Evolutionary conservation across 1,140 invertebrate species (phyloP).

Genomic region (Charaxes varanes): DNA sequence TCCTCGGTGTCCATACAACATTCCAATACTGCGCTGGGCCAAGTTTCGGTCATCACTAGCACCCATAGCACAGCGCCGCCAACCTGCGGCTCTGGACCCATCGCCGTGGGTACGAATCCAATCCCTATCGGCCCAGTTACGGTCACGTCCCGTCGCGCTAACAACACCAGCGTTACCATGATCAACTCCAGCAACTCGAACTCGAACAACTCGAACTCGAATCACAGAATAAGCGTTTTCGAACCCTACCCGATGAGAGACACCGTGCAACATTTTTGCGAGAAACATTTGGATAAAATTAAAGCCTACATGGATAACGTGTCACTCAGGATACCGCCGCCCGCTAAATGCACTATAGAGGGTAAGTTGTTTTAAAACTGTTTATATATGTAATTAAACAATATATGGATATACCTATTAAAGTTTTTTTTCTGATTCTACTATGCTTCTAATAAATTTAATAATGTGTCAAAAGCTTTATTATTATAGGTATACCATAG

Average conservation of each 20-base stretch:
- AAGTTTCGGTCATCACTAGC: slow-evolving; percentile 52
- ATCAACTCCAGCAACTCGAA: slow-evolving; percentile 76
- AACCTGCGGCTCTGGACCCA: slow-evolving; percentile 20
- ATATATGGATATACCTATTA: no score
- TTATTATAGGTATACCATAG: not conserved
- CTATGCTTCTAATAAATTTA: no score
- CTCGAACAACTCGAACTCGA: slow-evolving; percentile 54
- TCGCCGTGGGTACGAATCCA: slow-evolving; percentile 36
- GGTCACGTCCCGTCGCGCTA: slow-evolving; percentile 77
- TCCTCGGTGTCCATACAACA: slow-evolving; percentile 61
- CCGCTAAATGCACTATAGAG: slow-evolving; percentile 93
- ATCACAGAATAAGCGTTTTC: slow-evolving; percentile 87
- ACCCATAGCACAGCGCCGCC: slow-evolving; percentile 28
- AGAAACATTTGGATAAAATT: slow-evolving; percentile 94
- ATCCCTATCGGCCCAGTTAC: slow-evolving; percentile 76
- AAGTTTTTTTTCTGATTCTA: no score
- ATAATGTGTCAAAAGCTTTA: no score
- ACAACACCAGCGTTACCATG: slow-evolving; percentile 83
- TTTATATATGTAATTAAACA: not conserved
- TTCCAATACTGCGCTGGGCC: slow-evolving; percentile 54
- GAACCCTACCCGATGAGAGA: slow-evolving; percentile 91
- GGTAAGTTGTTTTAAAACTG: slow-evolving; percentile 77
- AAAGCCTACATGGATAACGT: slow-evolving; percentile 93
- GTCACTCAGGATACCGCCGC: slow-evolving; percentile 88
- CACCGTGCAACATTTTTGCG: slow-evolving; percentile 94